These are phyloP conservation scores for Poecile montanus DNA, from an alignment of 2,797 vertebrate species.

Conservation along the genomic window DNA sequence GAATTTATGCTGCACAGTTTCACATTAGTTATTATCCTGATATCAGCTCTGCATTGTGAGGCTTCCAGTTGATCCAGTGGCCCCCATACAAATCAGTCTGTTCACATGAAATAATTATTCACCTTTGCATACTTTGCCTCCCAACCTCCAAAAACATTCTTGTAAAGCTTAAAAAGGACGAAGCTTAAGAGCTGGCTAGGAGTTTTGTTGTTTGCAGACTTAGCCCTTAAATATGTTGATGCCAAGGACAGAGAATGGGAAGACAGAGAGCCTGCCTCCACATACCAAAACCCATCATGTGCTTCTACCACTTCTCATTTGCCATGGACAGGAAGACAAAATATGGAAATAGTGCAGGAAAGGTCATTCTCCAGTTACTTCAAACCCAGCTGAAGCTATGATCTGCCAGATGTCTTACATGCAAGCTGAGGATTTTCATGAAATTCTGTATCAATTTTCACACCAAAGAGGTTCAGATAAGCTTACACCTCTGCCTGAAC, in stretches of 20 bases:
- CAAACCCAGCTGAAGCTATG: slow-evolving; percentile 29
- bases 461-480: slow-evolving; percentile 44
- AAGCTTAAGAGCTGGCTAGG: neutral
- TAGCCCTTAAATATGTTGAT: neutral
- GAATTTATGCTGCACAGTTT: neutral
- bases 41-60: neutral
- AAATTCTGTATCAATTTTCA: neutral
- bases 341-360: neutral
- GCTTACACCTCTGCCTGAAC: neutral
- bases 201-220: neutral
- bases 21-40: neutral
- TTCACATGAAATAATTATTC: neutral
- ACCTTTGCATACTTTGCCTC: neutral
- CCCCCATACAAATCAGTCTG: neutral
- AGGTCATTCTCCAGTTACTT: neutral
- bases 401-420: slow-evolving; percentile 19
- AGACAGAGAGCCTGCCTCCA: neutral
- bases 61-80: neutral
- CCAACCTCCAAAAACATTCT: neutral
- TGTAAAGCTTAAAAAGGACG: neutral
- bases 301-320: neutral
- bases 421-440: neutral
- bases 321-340: neutral
- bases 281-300: neutral
- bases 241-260: neutral